Base-by-base conservation (phyloP, 2,797 vertebrate species). In the Galago senegalensis region DNA sequence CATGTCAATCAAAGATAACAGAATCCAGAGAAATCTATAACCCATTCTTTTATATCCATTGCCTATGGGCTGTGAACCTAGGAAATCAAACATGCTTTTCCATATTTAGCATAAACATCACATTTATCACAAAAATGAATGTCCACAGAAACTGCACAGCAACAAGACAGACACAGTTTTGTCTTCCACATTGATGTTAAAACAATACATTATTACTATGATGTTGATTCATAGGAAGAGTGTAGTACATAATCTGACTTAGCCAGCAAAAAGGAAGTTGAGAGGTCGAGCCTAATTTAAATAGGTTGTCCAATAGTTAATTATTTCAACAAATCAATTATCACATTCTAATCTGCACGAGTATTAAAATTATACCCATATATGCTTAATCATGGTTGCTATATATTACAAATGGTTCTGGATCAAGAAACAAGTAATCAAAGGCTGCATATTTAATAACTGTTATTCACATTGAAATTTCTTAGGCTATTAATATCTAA, bases 401-500 rank as follows among this genome's bases (percentile, higher is more conserved):
- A 11, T 76, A 11, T 29, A 60, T 96, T 89, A 65, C 82, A 72
- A 92, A 94, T 73, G 69, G 81, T 96, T 92, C n/a, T 90, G 96
- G 97, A 46, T 93, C 86, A 94, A 91, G 89, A 98, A 97, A 95
- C 95, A 86, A 97, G 93, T 63, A 96, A 97, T 97, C 97, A 97
- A 87, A 97, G 63, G 81, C 93, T 76, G 81, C 93, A 95, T 96
- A 98, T 95, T 96, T 97, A 97, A 96, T 96, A 97, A 97, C 87
- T 94, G 93, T 70, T 18, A 86, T 77, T 96, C 87, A 7, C 94
- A 94, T 82, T 96, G 76, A 84, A 96, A 92, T 93, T 89, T 97
- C 92, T 94, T 93, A 29, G 94, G 93, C 98, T 98, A 97, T 98
- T 97, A 98, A 98, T 98, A 98, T 53, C 97, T 40, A 94, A 93